Evolutionary conservation across 2,888 invertebrate genomes (phyloP).

Genomic region (Punctoribates punctum): DNA sequence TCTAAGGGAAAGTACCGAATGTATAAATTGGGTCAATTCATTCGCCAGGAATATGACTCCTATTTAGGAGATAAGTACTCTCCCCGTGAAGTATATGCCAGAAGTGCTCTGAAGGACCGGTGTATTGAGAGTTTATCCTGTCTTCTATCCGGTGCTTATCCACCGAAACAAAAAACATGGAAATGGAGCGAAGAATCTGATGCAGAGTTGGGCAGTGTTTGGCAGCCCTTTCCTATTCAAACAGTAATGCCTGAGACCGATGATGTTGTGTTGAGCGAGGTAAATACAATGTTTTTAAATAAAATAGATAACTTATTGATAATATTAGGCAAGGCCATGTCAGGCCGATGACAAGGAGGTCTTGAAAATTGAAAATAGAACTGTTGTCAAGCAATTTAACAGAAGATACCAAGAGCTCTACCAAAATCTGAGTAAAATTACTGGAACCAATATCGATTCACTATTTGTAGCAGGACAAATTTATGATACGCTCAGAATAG

Average conservation of each 20-base stretch:
- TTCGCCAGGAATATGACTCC: conserved; percentile 16
- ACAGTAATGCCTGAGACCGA: too few relatives aligned
- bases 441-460: not conserved
- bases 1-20: conserved; percentile 38
- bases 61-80: conserved; percentile 21
- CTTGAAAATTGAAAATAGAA: not conserved
- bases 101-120: conserved; percentile 30
- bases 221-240: conserved; percentile 41
- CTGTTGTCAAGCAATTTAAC: not conserved
- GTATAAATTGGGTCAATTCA: conserved; percentile 40
- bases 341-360: not conserved
- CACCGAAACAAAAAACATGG: not conserved
- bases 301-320: too few relatives aligned
- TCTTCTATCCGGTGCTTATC: conserved; percentile 30
- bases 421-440: not conserved
- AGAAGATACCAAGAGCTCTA: not conserved
- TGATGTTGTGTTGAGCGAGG: too few relatives aligned
- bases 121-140: conserved; percentile 40
- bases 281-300: too few relatives aligned
- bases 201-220: not conserved
- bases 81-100: conserved; percentile 31
- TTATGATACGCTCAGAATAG: not conserved
- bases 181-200: not conserved
- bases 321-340: too few relatives aligned
- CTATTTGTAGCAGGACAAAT: not conserved